Evolutionary conservation across 92 coral and sea anemone species (phyloP).

Genomic region (Nematostella vectensis): DNA sequence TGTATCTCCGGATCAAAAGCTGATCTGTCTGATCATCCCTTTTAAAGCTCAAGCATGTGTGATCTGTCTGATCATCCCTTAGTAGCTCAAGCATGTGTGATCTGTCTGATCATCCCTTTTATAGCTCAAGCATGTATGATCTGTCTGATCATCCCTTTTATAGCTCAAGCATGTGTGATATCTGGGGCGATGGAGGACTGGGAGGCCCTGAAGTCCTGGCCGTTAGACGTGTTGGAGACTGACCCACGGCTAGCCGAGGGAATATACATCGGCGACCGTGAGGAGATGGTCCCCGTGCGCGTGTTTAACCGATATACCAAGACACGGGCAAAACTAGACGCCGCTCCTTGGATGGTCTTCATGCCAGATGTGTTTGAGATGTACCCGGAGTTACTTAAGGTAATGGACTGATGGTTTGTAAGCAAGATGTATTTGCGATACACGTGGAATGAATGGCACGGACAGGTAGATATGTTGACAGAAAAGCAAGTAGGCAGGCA

Average conservation of each 20-base stretch:
- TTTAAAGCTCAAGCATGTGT: slow-evolving; percentile 70
- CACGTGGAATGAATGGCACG: too few species aligned
- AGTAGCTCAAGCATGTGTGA: too few species aligned
- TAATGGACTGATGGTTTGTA: neutral
- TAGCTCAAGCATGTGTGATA: slow-evolving; percentile 61
- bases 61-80: slow-evolving; percentile 1
- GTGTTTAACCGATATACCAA: slow-evolving; percentile 41
- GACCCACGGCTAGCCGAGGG: slow-evolving; percentile 62
- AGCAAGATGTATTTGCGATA: too few species aligned
- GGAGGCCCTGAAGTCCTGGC: slow-evolving; percentile 66
- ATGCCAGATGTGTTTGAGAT: slow-evolving; percentile 77
- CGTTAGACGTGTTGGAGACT: slow-evolving; percentile 44
- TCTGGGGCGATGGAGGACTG: slow-evolving; percentile 74
- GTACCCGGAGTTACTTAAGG: slow-evolving; percentile 57
- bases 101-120: too few species aligned
- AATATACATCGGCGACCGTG: slow-evolving; percentile 51
- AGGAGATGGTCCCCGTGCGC: slow-evolving; percentile 35
- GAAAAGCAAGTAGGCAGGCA: too few species aligned
- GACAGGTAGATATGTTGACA: too few species aligned
- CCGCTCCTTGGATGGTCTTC: slow-evolving; percentile 64
- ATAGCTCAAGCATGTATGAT: too few species aligned
- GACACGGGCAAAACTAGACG: slow-evolving; percentile 44
- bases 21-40: too few species aligned
- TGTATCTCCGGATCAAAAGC: neutral
- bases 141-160: neutral